phyloP scores from a whole-genome alignment of 2,113 vertebrate species.

The Pachyramphus minor region DNA sequence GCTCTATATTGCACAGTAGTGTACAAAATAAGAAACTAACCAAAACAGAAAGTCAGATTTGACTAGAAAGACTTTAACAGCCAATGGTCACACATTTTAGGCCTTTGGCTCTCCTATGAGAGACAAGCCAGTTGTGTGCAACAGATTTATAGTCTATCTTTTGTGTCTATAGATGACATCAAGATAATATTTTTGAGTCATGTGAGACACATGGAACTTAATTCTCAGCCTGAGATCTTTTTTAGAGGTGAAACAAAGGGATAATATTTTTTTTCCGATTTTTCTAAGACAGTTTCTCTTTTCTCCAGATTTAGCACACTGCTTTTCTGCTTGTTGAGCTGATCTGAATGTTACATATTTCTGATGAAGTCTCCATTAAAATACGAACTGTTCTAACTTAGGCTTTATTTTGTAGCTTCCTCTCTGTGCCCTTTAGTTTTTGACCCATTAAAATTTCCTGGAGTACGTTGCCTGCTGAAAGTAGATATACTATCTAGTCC shows the following conservation, averaged over 20 bases:
- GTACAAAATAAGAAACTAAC: neutral
- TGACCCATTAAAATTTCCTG: constrained; percentile 13
- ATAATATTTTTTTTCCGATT: neutral
- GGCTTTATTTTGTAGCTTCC: neutral
- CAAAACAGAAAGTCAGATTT: neutral
- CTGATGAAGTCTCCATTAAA: neutral
- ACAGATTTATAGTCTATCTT: neutral
- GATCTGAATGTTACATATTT: neutral
- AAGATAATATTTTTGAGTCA: neutral
- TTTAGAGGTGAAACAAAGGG: neutral
- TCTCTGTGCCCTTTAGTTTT: neutral
- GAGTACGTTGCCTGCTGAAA: neutral
- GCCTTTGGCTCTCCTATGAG: neutral
- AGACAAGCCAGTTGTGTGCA: neutral
- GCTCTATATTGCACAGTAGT: neutral
- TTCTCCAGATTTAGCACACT: neutral
- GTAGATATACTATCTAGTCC: neutral
- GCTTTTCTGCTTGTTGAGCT: neutral
- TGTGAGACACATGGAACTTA: neutral
- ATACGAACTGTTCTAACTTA: neutral
- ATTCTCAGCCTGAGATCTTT: neutral
- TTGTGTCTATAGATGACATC: neutral
- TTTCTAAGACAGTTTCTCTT: neutral
- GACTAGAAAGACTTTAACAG: neutral
- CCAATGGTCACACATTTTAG: accelerated